phyloP scores from a whole-genome alignment of 2,888 invertebrate species.

The Octodonta nipae region DNA sequence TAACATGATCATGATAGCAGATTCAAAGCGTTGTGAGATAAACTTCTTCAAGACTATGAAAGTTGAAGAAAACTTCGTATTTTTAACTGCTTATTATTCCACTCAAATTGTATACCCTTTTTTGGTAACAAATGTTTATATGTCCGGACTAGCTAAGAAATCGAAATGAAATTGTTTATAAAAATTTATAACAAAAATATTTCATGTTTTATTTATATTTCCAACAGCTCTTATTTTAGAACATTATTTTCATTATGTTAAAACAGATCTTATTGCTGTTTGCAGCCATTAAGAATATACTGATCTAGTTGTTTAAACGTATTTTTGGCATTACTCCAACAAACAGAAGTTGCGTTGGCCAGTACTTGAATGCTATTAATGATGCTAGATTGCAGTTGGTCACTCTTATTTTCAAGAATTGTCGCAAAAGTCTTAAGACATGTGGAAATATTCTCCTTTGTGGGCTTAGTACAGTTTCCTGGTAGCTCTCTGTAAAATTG shows the following conservation, averaged over 20 bases:
- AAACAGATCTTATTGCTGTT: background rate
- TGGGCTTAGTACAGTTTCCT: slow-evolving; percentile 8
- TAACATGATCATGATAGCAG: too few species aligned
- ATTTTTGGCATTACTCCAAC: slow-evolving; percentile 2
- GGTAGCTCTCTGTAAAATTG: slow-evolving; percentile 6
- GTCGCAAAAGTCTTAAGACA: too few species aligned
- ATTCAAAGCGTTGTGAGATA: too few species aligned
- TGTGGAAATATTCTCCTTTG: slow-evolving; percentile 6
- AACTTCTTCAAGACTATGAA: too few species aligned
- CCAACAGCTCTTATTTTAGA: background rate
- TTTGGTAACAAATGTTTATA: too few species aligned
- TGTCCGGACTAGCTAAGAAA: too few species aligned
- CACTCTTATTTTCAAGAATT: background rate
- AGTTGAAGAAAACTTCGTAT: too few species aligned
- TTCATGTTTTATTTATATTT: too few species aligned
- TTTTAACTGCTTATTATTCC: too few species aligned
- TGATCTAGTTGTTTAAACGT: slow-evolving; percentile 8
- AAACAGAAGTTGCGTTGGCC: background rate
- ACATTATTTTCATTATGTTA: background rate
- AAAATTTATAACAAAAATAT: too few species aligned
- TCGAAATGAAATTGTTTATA: too few species aligned
- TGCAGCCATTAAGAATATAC: slow-evolving; percentile 12
- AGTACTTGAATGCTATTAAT: slow-evolving; percentile 6
- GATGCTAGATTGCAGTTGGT: slow-evolving; percentile 4
- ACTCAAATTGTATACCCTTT: too few species aligned